Base-by-base conservation (phyloP, 2,113 vertebrate genomes). In the Callipepla californica region DNA sequence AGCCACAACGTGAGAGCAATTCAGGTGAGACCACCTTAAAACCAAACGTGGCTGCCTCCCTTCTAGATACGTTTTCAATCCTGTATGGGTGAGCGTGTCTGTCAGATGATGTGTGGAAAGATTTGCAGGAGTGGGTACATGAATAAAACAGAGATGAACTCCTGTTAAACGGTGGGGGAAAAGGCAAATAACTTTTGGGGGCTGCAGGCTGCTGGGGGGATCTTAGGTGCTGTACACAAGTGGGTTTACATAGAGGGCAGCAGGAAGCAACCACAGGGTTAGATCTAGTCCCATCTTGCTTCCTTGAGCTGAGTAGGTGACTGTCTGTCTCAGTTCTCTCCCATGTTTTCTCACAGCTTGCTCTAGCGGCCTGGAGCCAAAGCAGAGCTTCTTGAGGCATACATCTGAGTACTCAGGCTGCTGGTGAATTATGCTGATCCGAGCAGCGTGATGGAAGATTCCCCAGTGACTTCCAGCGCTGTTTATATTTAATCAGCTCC, bases 401-500 rank as follows among this genome's bases (percentile, higher is more conserved):
- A 34, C 12, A 5, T 26, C 9, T 16, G 18, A 53, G 30, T n/a
- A 40, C 67, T 82, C 45, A 87, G 72, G n/a, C 51, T 85, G 72
- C 40, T 61, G 7, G 34, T 45, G 72, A 80, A 51, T 77, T 90
- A 40, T 34, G 57, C 26, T n/a, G 73, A 50, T 69, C 66, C 18
- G 66, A 75, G 44, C 59, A 67, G 45, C 25, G 2, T 72, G 45
- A 28, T 80, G 34, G 66, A 88, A 59, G 50, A 61, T 85, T 92
- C 91, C 67, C 53, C 59, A 15, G 55, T 91, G 89, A 32, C 38
- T 85, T 85, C 70, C 55, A 32, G 21, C 57, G 22, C 55, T 80
- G 62, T 48, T 93, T 80, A 20, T 82, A 87, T 94, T 96, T 92
- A 77, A 90, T 92, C 72, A 66, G 30, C 42, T 82, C n/a, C 57